A percentile compares a stretch with the other conserved stretches of the same genome.
phyloP scores from a whole-genome alignment of 2,113 vertebrate genomes.

The Oreochromis tanganicae region DNA sequence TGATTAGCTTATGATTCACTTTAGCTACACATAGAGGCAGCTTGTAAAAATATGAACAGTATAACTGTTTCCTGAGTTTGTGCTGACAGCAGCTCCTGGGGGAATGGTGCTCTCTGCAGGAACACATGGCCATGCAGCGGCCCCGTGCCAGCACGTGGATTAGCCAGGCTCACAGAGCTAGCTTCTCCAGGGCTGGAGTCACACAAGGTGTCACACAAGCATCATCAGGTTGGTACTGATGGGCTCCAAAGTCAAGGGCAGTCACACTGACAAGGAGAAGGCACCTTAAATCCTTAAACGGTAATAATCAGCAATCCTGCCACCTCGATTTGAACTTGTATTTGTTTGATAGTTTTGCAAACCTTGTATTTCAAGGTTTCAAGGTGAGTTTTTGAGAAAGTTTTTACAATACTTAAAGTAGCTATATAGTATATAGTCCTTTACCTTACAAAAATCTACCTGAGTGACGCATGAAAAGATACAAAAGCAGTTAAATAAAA shows the following conservation, averaged over 20 bases:
- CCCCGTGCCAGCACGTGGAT: constrained; percentile 73
- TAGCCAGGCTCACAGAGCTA: constrained; percentile 65
- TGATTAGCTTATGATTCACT: constrained; percentile 87
- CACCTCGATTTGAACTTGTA: not conserved
- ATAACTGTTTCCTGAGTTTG: constrained; percentile 89
- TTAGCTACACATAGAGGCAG: constrained; percentile 81
- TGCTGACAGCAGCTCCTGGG: constrained; percentile 85
- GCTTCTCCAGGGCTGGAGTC: constrained; percentile 7
- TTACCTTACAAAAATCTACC: not conserved
- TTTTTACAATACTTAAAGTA: not conserved
- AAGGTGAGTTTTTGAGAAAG: not conserved
- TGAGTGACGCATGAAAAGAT: not conserved
- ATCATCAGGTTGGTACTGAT: not conserved
- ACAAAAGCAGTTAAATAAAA: not conserved
- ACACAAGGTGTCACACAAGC: constrained; percentile 28
- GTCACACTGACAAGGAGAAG: not conserved
- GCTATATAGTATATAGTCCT: not conserved
- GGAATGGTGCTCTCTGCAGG: constrained; percentile 76
- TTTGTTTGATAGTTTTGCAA: not conserved
- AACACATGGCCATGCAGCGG: constrained; percentile 77
- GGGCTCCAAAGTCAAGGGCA: not conserved
- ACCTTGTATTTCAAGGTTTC: not conserved
- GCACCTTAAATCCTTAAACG: not conserved
- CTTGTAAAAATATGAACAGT: constrained; percentile 81
- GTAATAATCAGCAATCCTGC: not conserved